Evolutionary conservation across 2,113 vertebrate genomes (phyloP).

Genomic region (Girardinichthys multiradiatus): DNA sequence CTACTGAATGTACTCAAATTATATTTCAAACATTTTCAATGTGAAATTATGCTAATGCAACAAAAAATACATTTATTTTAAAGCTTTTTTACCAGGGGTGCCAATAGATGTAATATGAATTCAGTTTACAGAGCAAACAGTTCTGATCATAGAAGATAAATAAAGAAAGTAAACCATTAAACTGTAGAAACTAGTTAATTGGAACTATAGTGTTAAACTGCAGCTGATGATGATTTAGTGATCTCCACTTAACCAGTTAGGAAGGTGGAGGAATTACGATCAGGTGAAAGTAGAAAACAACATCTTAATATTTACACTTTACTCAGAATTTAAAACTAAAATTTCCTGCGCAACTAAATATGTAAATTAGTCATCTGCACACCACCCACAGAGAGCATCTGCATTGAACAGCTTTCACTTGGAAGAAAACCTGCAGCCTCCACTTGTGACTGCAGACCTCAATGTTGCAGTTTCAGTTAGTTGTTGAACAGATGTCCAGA

Average conservation of each 20-base stretch:
- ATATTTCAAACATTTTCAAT: not conserved
- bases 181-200: not conserved
- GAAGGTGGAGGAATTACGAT: not conserved
- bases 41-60: not conserved
- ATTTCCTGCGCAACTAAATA: slow-evolving; percentile 34
- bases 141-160: not conserved
- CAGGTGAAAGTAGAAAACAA: not conserved
- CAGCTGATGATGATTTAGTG: not conserved
- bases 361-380: slow-evolving; percentile 42
- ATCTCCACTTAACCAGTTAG: not conserved
- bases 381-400: slow-evolving; percentile 37
- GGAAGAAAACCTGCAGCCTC: slow-evolving; percentile 23
- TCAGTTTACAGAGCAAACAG: not conserved
- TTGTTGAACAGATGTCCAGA: slow-evolving; percentile 42
- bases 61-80: not conserved
- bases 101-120: no score
- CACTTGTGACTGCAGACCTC: slow-evolving; percentile 42
- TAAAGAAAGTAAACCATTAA: not conserved
- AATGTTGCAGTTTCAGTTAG: slow-evolving; percentile 32
- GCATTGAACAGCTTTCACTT: slow-evolving; percentile 44
- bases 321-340: slow-evolving; percentile 17
- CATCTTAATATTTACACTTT: slow-evolving; percentile 23
- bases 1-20: not conserved
- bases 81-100: not conserved
- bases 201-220: not conserved